phyloP scores from a whole-genome alignment of 2,113 vertebrate genomes.

The Pycnonotus jocosus region DNA sequence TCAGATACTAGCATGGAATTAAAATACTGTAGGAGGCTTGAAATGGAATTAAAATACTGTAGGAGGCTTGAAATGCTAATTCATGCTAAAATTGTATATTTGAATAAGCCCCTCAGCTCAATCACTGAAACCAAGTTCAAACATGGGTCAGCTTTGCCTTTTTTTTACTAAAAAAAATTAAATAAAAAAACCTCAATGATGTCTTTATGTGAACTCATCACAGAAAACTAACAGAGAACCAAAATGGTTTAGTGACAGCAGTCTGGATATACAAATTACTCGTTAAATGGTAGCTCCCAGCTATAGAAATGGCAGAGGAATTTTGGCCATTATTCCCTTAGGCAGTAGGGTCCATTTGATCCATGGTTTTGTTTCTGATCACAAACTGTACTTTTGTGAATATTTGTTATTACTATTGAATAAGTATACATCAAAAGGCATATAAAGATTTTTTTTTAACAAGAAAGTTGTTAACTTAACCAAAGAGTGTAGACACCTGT shows the following conservation, averaged over 20 bases:
- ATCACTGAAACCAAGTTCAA: constrained; percentile 30
- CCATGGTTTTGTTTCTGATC: neutral
- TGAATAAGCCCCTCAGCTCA: constrained; percentile 42
- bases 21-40: neutral
- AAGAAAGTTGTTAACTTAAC: neutral
- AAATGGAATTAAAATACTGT: neutral
- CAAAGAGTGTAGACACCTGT: neutral
- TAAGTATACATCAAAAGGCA: neutral
- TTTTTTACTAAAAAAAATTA: neutral
- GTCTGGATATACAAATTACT: neutral
- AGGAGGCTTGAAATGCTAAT: neutral
- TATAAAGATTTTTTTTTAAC: neutral
- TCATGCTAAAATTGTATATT: constrained; percentile 34
- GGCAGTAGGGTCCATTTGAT: neutral
- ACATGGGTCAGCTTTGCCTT: neutral
- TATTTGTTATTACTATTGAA: neutral
- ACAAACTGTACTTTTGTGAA: neutral
- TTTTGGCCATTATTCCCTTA: neutral
- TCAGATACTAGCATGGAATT: neutral
- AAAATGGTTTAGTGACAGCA: neutral
- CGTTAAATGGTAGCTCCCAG: neutral
- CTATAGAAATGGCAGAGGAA: neutral
- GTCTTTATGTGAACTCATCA: neutral
- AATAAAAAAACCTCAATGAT: neutral
- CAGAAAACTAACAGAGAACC: neutral